These are phyloP conservation scores for Stichopus chloronotus DNA, from an alignment of 35 echinoderm and acorn worm species.

Conservation along the genomic window DNA sequence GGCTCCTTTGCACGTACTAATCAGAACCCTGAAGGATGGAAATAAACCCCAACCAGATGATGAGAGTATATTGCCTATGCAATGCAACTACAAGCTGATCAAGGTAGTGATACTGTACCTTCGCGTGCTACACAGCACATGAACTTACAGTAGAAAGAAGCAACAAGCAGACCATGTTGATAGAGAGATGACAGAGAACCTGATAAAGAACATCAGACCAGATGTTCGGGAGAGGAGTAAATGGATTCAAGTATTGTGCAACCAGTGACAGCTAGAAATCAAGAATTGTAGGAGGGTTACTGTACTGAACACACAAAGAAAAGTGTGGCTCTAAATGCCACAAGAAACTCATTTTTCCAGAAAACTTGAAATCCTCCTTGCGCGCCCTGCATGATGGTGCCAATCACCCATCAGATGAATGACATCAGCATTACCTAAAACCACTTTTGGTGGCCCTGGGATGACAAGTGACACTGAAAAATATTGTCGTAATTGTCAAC, in stretches of 20 bases:
- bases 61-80: background rate
- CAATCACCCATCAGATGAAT: background rate
- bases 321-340: background rate
- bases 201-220: background rate
- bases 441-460: background rate
- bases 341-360: slow-evolving; percentile 12
- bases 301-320: background rate
- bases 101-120: background rate
- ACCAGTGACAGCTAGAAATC: slow-evolving; percentile 11
- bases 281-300: background rate
- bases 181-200: background rate
- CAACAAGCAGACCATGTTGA: background rate
- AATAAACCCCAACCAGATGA: background rate
- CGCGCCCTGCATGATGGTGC: background rate
- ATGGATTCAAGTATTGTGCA: background rate
- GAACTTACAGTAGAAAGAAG: background rate
- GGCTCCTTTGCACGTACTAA: slow-evolving; percentile 53
- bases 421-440: background rate
- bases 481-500: background rate
- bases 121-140: background rate
- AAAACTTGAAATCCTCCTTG: background rate
- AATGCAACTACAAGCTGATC: background rate
- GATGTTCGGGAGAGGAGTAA: background rate
- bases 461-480: background rate
- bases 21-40: slow-evolving; percentile 16